phyloP scores from a whole-genome alignment of 2,888 invertebrate genomes.

The Andrena fulva region DNA sequence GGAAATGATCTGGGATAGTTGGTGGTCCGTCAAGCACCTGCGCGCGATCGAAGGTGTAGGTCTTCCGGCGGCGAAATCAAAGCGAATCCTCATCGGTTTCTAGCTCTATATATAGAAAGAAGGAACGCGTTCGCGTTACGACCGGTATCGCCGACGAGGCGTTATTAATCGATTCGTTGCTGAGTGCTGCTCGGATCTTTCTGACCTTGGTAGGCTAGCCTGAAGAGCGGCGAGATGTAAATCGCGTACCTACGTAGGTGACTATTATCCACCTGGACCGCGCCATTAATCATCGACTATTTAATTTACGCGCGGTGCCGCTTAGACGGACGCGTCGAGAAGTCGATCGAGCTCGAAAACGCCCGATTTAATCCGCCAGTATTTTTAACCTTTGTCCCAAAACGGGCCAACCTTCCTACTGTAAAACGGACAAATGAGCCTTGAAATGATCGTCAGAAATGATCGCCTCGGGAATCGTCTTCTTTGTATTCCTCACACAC shows the following conservation, averaged over 20 bases:
- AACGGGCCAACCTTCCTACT: neutral
- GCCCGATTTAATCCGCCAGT: slow-evolving; percentile 33
- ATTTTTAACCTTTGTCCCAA: slow-evolving; percentile 6
- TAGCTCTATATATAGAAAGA: slow-evolving; percentile 50
- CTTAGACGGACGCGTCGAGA: slow-evolving; percentile 25
- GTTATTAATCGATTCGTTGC: slow-evolving; percentile 84
- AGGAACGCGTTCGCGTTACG: slow-evolving; percentile 73
- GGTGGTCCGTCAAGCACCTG: slow-evolving; percentile 48
- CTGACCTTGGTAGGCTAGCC: slow-evolving; percentile 69
- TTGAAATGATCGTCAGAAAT: neutral
- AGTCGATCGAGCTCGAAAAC: slow-evolving; percentile 44
- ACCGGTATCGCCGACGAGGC: slow-evolving; percentile 74
- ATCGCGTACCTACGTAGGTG: slow-evolving; percentile 66
- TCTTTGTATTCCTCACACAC: neutral
- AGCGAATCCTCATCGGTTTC: slow-evolving; percentile 65
- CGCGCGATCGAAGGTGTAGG: slow-evolving; percentile 48
- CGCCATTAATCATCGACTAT: slow-evolving; percentile 60
- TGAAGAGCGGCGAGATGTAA: slow-evolving; percentile 66
- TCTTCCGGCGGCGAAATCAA: slow-evolving; percentile 77
- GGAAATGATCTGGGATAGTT: slow-evolving; percentile 31
- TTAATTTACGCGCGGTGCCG: slow-evolving; percentile 52
- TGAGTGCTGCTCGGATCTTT: slow-evolving; percentile 59
- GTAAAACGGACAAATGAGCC: slow-evolving; percentile 3
- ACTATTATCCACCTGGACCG: slow-evolving; percentile 51
- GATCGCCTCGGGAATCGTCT: neutral